Evolutionary conservation across 2,888 invertebrate species (phyloP).

Genomic region (Trachelus stipa): DNA sequence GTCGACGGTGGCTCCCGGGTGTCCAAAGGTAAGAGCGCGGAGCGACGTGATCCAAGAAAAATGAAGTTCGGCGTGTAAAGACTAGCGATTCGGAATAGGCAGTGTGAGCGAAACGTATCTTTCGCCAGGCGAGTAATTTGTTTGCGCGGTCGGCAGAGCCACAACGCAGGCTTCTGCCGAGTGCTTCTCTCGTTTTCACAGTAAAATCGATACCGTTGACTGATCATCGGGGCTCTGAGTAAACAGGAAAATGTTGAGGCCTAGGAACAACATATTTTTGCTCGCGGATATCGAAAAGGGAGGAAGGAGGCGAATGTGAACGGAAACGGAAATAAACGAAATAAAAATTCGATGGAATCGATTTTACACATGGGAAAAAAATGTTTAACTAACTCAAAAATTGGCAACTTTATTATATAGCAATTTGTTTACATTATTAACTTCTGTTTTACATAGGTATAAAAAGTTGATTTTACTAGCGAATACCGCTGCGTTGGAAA

Average conservation of each 20-base stretch:
- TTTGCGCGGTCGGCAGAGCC: neutral
- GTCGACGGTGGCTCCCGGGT: neutral
- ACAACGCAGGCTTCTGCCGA: neutral
- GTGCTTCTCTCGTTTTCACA: neutral
- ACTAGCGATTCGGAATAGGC: neutral
- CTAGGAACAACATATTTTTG: neutral
- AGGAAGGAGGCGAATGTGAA: neutral
- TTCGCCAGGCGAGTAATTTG: neutral
- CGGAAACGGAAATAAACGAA: neutral
- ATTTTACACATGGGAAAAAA: neutral
- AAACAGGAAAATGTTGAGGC: conserved; percentile 1
- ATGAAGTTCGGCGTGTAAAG: neutral
- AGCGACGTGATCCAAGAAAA: neutral
- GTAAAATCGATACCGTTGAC: neutral
- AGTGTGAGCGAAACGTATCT: neutral
- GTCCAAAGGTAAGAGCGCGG: neutral
- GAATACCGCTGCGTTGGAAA: neutral
- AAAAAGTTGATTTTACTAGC: neutral
- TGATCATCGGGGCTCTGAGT: neutral
- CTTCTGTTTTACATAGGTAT: neutral
- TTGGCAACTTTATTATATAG: neutral
- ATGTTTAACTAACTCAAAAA: neutral
- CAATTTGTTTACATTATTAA: too few species aligned
- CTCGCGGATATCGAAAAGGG: neutral
- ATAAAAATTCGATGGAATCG: neutral